phyloP scores from a whole-genome alignment of 2,113 vertebrate genomes.

The Antidorcas marsupialis region DNA sequence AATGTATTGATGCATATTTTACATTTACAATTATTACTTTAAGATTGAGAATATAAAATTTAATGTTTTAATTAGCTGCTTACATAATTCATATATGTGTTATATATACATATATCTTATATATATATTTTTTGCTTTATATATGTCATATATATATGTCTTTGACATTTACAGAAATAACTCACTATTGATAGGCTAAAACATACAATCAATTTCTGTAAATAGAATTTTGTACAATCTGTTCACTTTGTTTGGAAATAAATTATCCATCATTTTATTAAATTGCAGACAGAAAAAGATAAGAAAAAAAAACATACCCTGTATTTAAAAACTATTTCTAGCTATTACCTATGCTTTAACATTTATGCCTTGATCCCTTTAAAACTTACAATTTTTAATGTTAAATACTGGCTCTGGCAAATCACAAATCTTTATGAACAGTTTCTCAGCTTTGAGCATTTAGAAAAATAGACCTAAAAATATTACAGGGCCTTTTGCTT shows the following conservation, averaged over 20 bases:
- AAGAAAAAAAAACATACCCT: neutral
- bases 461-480: neutral
- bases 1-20: neutral
- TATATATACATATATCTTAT: neutral
- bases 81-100: neutral
- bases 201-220: neutral
- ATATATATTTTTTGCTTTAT: neutral
- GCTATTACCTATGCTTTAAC: neutral
- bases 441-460: neutral
- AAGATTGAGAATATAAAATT: neutral
- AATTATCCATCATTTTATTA: neutral
- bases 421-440: neutral
- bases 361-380: neutral
- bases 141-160: neutral
- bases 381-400: neutral
- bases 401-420: neutral
- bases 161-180: neutral
- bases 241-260: neutral
- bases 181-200: neutral
- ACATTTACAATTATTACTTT: neutral
- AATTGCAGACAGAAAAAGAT: neutral
- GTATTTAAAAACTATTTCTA: neutral
- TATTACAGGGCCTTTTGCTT: neutral
- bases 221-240: neutral
- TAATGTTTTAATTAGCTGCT: neutral